phyloP scores from a whole-genome alignment of 2,888 invertebrate genomes.

The Drosophila nr. perissopoda region DNA sequence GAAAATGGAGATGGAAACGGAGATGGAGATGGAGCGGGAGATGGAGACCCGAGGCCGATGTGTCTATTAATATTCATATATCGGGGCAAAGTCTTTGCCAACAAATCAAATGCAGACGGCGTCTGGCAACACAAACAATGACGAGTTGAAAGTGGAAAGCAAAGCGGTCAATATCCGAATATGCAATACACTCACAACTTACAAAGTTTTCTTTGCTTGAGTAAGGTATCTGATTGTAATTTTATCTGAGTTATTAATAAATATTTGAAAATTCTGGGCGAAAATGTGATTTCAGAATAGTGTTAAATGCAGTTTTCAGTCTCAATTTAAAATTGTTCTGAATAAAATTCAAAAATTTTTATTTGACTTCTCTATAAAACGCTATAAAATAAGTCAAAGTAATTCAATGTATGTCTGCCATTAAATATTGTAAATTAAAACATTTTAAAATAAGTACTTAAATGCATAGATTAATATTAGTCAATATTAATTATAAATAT shows the following conservation, averaged over 20 bases:
- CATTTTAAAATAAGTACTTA: no score
- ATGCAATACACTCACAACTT: conserved; percentile 16
- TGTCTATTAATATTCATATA: conserved; percentile 78
- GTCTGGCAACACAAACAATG: conserved; percentile 66
- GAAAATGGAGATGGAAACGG: not conserved
- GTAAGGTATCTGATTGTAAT: not conserved
- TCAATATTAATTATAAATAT: not conserved
- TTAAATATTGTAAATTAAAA: no score
- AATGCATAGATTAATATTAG: no score
- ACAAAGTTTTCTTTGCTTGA: not conserved
- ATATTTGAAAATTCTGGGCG: not conserved
- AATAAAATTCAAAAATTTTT: no score
- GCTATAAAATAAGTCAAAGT: no score
- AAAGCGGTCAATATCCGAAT: not conserved
- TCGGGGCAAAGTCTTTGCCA: conserved; percentile 57
- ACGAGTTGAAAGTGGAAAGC: not conserved
- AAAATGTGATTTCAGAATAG: not conserved
- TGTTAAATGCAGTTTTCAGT: not conserved
- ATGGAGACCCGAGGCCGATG: conserved; percentile 42
- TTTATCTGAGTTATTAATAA: not conserved
- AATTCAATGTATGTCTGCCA: no score
- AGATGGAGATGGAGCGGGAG: not conserved
- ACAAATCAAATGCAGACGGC: conserved; percentile 73
- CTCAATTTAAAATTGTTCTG: no score
- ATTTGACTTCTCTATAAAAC: no score